Percentiles rank a stretch among this genome's conserved stretches.
phyloP scores from a whole-genome alignment of 2,888 invertebrate species.

The Leucoma salicis region DNA sequence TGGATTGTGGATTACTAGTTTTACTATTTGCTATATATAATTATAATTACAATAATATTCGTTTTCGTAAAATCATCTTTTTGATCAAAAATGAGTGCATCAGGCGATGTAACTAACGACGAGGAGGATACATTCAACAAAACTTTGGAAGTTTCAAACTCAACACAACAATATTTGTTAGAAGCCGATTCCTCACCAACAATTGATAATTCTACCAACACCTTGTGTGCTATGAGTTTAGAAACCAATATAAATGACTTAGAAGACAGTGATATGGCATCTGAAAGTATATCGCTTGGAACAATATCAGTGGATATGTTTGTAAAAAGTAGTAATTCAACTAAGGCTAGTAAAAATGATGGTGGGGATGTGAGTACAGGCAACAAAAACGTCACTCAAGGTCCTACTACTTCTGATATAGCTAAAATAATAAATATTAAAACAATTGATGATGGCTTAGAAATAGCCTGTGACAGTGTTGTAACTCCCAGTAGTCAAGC shows the following conservation, averaged over 20 bases:
- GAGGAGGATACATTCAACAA: neutral
- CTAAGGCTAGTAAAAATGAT: neutral
- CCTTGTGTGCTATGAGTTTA: neutral
- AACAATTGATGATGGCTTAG: neutral
- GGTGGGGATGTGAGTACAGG: neutral
- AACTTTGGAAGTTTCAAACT: neutral
- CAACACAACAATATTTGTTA: neutral
- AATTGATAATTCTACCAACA: neutral
- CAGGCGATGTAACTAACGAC: constrained; percentile 9
- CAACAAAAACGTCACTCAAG: too few relatives aligned
- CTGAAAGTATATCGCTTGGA: neutral
- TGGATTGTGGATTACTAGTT: too few relatives aligned
- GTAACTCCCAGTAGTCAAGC: neutral
- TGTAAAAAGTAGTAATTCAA: neutral
- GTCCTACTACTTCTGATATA: neutral
- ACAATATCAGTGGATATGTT: too few relatives aligned
- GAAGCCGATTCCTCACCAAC: neutral
- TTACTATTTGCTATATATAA: too few relatives aligned
- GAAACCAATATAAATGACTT: neutral
- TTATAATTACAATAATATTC: too few relatives aligned
- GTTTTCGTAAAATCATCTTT: too few relatives aligned
- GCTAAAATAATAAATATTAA: neutral
- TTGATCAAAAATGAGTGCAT: constrained; percentile 19
- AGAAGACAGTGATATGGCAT: neutral
- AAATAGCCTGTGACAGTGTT: neutral